phyloP scores from a whole-genome alignment of 2,888 invertebrate genomes.

The Heliconius ethilla region DNA sequence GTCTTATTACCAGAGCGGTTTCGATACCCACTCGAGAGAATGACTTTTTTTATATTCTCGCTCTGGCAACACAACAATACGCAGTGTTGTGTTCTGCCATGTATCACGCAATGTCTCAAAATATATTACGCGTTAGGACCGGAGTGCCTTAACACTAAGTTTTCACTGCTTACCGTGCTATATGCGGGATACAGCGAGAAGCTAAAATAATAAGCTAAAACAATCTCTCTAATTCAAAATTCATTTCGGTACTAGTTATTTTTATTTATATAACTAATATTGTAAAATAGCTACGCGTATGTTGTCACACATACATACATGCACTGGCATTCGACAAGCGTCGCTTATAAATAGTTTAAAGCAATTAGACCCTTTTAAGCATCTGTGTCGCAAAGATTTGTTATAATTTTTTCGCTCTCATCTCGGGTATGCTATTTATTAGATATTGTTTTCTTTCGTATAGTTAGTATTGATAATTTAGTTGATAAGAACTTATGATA shows the following conservation, averaged over 20 bases:
- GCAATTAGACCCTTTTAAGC: constrained; percentile 54
- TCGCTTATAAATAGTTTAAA: constrained; percentile 50
- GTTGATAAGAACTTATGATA: no score
- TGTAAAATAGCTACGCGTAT: constrained; percentile 34
- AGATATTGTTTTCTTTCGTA: constrained; percentile 15
- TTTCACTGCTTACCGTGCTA: not conserved
- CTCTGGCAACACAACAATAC: not conserved
- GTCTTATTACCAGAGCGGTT: not conserved
- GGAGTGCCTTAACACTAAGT: not conserved
- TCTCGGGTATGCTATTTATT: constrained; percentile 40
- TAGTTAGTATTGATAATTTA: not conserved
- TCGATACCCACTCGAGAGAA: no score
- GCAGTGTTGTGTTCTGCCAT: not conserved
- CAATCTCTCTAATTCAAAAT: not conserved
- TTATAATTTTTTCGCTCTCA: constrained; percentile 43
- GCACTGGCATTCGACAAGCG: constrained; percentile 45
- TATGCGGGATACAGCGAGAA: no score
- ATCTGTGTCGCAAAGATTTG: constrained; percentile 47
- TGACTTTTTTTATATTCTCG: no score
- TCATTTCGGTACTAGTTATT: not conserved
- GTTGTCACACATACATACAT: constrained; percentile 33
- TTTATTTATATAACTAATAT: not conserved
- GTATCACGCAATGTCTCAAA: not conserved
- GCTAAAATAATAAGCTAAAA: no score
- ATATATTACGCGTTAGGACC: not conserved